These are phyloP conservation scores for Acanthopleura granulata DNA, from an alignment of 2,888 invertebrate species.

Conservation along the genomic window DNA sequence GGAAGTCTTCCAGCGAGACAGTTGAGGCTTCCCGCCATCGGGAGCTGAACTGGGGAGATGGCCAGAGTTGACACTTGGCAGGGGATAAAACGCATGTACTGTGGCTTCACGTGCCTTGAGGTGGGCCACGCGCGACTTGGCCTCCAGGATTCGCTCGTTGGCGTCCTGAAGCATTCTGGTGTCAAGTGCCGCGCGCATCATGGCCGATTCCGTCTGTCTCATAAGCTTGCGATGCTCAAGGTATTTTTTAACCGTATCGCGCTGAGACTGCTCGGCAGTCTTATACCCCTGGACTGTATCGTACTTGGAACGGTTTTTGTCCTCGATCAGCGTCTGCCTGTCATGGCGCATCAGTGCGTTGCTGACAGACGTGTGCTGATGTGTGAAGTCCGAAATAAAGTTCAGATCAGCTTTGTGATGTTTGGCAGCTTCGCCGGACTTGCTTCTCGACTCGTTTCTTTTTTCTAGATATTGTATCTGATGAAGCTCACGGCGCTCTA, in stretches of 20 bases:
- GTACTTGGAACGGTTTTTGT: slow-evolving; percentile 36
- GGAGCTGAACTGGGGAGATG: slow-evolving; percentile 35
- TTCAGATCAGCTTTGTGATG: slow-evolving; percentile 49
- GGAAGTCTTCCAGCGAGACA: slow-evolving; percentile 45
- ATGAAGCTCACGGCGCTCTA: slow-evolving; percentile 56
- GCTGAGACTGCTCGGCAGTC: slow-evolving; percentile 52
- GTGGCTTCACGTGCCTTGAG: slow-evolving; percentile 52
- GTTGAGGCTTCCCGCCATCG: slow-evolving; percentile 26
- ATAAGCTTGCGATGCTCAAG: slow-evolving; percentile 63
- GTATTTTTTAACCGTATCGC: slow-evolving; percentile 62
- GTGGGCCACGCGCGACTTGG: slow-evolving; percentile 57
- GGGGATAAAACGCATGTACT: slow-evolving; percentile 53
- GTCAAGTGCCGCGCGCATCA: slow-evolving; percentile 59
- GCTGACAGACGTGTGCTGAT: slow-evolving; percentile 67
- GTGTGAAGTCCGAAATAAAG: slow-evolving; percentile 63
- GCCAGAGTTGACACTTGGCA: slow-evolving; percentile 46
- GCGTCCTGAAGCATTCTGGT: slow-evolving; percentile 61
- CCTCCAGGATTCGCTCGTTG: slow-evolving; percentile 60
- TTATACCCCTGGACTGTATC: slow-evolving; percentile 43
- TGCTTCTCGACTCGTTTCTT: slow-evolving; percentile 48
- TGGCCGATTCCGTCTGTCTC: slow-evolving; percentile 63
- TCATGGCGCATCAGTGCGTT: slow-evolving; percentile 66
- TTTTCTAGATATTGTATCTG: slow-evolving; percentile 53
- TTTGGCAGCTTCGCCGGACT: slow-evolving; percentile 44
- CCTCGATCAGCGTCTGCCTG: slow-evolving; percentile 57